These are phyloP conservation scores for Caenorhabditis remanei DNA, from an alignment of 1,140 invertebrate genomes.

Conservation along the genomic window DNA sequence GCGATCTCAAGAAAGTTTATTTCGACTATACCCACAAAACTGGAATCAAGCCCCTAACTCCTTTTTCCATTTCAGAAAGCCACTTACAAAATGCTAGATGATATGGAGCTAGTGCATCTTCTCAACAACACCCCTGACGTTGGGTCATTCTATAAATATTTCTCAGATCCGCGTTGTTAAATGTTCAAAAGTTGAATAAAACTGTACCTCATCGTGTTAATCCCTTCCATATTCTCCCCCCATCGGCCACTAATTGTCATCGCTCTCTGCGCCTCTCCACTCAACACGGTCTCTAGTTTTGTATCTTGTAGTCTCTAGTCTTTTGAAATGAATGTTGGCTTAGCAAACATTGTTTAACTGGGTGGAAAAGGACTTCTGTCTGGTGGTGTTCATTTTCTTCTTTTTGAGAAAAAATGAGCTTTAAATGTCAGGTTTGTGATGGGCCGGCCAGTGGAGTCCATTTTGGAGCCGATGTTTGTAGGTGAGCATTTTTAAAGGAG, in stretches of 20 bases:
- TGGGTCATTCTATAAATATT: not conserved
- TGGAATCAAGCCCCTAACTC: too few relatives aligned
- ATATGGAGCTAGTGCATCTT: constrained; percentile 6
- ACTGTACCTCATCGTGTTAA: too few relatives aligned
- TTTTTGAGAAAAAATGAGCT: not conserved
- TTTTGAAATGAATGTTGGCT: not conserved
- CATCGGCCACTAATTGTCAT: not conserved
- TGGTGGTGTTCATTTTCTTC: not conserved
- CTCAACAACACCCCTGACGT: not conserved
- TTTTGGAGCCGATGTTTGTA: constrained; percentile 5
- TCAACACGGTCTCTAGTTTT: not conserved
- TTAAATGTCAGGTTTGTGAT: constrained; percentile 10
- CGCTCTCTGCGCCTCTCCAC: not conserved
- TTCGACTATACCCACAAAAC: too few relatives aligned
- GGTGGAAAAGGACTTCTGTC: not conserved
- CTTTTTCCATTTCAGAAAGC: not conserved
- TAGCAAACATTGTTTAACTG: not conserved
- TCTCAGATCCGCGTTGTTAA: not conserved
- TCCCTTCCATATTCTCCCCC: not conserved
- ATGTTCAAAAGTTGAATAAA: not conserved
- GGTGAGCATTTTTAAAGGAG: not conserved
- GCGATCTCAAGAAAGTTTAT: too few relatives aligned
- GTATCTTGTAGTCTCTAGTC: constrained; percentile 17
- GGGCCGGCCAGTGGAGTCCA: not conserved
- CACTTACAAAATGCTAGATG: constrained; percentile 22